A percentile compares a stretch with the other conserved stretches of the same genome.
These are phyloP conservation scores for Meloidogyne exigua DNA, from an alignment of 1,140 invertebrate species.

Conservation along the genomic window DNA sequence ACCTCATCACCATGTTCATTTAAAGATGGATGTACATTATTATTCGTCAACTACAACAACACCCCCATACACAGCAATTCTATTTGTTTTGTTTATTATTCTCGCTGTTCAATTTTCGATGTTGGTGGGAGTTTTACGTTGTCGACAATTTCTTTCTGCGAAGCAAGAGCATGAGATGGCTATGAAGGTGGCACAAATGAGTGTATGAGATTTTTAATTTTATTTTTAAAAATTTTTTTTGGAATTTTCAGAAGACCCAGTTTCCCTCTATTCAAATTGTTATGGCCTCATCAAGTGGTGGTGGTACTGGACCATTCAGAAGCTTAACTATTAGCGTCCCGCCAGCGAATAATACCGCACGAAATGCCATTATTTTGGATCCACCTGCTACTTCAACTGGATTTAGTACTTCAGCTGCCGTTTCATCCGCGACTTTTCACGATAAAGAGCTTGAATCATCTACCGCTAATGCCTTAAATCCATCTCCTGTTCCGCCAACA, in stretches of 20 bases:
- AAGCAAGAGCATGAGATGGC: constrained; percentile 47
- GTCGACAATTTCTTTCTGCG: constrained; percentile 34
- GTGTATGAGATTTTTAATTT: constrained; percentile 33
- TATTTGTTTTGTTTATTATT: constrained; percentile 33
- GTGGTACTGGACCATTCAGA: not conserved
- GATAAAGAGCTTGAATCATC: not conserved
- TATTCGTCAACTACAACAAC: not conserved
- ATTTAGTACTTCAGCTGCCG: not conserved
- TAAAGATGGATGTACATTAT: not conserved
- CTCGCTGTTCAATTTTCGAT: constrained; percentile 34
- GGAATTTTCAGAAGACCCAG: constrained; percentile 24
- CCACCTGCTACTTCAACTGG: not conserved
- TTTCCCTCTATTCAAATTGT: constrained; percentile 41
- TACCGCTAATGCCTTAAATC: not conserved
- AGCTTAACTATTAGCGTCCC: not conserved
- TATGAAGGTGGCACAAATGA: constrained; percentile 45
- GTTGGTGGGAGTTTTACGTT: constrained; percentile 24
- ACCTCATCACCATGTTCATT: not conserved
- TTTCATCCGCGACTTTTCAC: not conserved
- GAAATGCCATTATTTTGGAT: not conserved
- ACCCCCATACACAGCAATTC: constrained; percentile 31
- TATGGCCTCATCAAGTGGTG: constrained; percentile 3
- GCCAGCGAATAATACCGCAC: not conserved
- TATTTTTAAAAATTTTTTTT: not conserved
- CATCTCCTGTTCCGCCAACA: not conserved